Evolutionary conservation across 2,797 vertebrate species (phyloP), one percentile per base, ranked within the genome.

Genomic region (Phoxinus dragarum): DNA sequence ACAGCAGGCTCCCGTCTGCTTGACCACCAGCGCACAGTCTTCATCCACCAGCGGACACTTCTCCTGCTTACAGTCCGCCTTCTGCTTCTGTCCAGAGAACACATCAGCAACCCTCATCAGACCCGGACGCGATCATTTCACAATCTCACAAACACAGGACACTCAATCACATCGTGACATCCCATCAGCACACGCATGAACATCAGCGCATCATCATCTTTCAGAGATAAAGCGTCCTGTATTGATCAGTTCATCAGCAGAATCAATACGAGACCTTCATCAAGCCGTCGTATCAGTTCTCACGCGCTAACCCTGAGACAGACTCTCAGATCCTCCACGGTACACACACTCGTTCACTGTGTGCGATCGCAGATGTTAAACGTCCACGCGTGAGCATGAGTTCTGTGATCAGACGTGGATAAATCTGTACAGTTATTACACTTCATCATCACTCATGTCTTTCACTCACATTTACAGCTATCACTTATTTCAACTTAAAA

Each of bases 41-140:
- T 97, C 96, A 1, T 96, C 95, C 66, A 99, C 94, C 74, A 93
- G 90, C 0, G 96, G 97, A 88, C 98, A 99, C 90, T 97, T 99
- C 93, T 99, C 98, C 92, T 98, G 97, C 86, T 97, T 98, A 89
- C 98, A 99, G 73, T 97, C 97, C 40, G 97, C 98, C 91, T 99
- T 99, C 88, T 97, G 97, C 31, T 98, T 97, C 98, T 82, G n/a
- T 0, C 4, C 14, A 44, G 42, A 5, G 76, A 9, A 56, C 16
- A 31, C n/a, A 40, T 6, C 17, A 9, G 12, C 23, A 27, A 61
- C 47, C 9, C 64, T 61, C 56, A 38, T 52, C 31, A 14, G 49
- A 2, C 3, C 19, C 10, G 5, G 12, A 14, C 10, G 31, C 17
- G 27, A 40, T 19, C n/a, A 4, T 27, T 38, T 8, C 19, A 23